These are phyloP conservation scores for Tethya wilhelma DNA, from an alignment of 37 sponge, comb jelly and placozoan genomes.

Conservation along the genomic window DNA sequence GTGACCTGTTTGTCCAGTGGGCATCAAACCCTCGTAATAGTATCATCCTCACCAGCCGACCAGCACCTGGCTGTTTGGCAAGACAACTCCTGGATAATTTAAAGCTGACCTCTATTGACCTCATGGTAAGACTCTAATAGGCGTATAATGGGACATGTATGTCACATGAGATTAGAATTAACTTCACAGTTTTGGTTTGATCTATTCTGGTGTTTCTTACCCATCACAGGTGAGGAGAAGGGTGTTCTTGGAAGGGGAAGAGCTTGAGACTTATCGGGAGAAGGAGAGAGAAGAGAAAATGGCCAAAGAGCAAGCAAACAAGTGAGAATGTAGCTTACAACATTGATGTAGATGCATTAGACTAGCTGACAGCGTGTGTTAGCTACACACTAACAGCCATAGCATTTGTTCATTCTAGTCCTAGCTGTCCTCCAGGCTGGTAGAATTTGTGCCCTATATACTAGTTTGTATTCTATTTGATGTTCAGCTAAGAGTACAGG, in stretches of 20 bases:
- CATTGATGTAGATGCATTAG: neutral
- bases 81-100: slow-evolving; percentile 75
- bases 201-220: neutral
- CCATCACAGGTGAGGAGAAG: slow-evolving; percentile 62
- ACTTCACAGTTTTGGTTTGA: neutral
- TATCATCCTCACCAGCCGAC: slow-evolving; percentile 81
- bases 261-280: slow-evolving; percentile 77
- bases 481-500: no score
- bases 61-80: slow-evolving; percentile 80
- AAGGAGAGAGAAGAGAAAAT: slow-evolving; percentile 63
- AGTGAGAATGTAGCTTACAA: slow-evolving; percentile 12
- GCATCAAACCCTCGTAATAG: slow-evolving; percentile 71
- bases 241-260: slow-evolving; percentile 89
- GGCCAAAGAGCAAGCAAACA: slow-evolving; percentile 49
- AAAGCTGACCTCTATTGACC: slow-evolving; percentile 52
- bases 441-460: no score
- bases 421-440: no score
- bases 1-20: slow-evolving; percentile 94
- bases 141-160: neutral
- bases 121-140: slow-evolving; percentile 42
- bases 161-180: no score
- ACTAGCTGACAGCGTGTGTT: no score
- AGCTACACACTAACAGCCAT: no score
- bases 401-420: no score
- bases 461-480: no score